Evolutionary conservation across 1,140 invertebrate species (phyloP), one percentile per base, ranked within the genome.

Genomic region (Bombus superbus): DNA sequence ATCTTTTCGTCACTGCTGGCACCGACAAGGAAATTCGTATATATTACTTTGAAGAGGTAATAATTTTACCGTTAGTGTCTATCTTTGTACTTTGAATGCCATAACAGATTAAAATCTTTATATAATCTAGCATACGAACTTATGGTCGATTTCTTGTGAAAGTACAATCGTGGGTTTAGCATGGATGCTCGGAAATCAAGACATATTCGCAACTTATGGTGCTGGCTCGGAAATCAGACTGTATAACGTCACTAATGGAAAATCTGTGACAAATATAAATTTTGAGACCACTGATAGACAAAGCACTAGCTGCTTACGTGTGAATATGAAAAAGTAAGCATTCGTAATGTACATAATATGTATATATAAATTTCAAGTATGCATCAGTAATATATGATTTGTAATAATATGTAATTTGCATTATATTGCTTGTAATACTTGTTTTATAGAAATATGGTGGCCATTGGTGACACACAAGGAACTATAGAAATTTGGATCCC

Each of bases 21-120:
- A 94, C 93, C 4, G 94, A 95, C 76, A 95, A 93, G 81, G 94
- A 95, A 90, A 93, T 95, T 82, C 90, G 94, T 32, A 94, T 95
- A 83, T 95, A 94, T 62, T 90, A 93, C 87, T 91, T 94, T 72
- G 92, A 93, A 69, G 90, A 95, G 92, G 95, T 95, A 90, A 72
- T 53, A 35, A 22, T 22, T 40, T 35, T 10, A 15, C 13, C 5
- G 22, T 4, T 77, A 13, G 11, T 32, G 15, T 42, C 76, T 5
- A 83, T 86, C 47, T 71, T 35, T 81, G 2, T 35, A 85, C 18
- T 47, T 74, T 57, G 22, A 64, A 73, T 15, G 38, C 44, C 1
- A 59, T 35, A 83, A 42, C 1, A 11, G 59, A 53, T 84, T 42
- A 59, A 40, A 78, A 57, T 72, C 42, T 64, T 78, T 76, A 42